Conservation (phyloP, 2,797 vertebrate genomes). For the Neosalanx taihuensis region DNA sequence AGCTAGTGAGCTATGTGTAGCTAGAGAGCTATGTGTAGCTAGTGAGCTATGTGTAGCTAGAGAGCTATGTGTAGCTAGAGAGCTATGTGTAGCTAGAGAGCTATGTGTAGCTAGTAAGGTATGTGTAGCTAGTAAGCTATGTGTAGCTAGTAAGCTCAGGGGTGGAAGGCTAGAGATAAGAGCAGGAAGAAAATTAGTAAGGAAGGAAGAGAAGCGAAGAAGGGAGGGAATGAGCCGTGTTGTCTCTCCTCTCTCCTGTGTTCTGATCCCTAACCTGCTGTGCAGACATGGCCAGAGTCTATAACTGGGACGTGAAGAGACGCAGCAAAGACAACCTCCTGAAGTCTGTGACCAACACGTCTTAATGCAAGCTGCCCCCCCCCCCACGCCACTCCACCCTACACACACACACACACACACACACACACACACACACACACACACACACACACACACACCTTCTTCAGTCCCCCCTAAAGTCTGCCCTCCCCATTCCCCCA, state of each 20-base stretch:
- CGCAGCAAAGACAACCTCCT: conserved; percentile 92
- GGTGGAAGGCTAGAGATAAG: too few relatives aligned
- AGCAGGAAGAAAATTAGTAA: too few relatives aligned
- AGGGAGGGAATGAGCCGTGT: neutral
- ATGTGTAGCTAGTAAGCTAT: too few relatives aligned
- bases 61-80: too few relatives aligned
- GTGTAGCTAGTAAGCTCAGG: too few relatives aligned
- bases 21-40: too few relatives aligned
- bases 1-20: too few relatives aligned
- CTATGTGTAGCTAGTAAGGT: too few relatives aligned
- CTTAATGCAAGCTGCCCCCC: conserved; percentile 62
- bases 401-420: neutral
- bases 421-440: conserved; percentile 18
- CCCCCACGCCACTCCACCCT: neutral
- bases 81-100: too few relatives aligned
- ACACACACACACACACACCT: conserved; percentile 47
- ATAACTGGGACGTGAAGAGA: conserved; percentile 99
- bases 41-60: too few relatives aligned
- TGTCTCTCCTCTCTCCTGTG: neutral
- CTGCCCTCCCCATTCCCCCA: conserved; percentile 26
- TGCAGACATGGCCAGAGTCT: conserved; percentile 98
- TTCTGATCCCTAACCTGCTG: conserved; percentile 39
- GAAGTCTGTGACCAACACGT: conserved; percentile 80
- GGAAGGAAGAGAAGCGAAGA: too few relatives aligned
- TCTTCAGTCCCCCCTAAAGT: conserved; percentile 50